Conservation (phyloP, 2,113 vertebrate species). For the Oriolus oriolus region DNA sequence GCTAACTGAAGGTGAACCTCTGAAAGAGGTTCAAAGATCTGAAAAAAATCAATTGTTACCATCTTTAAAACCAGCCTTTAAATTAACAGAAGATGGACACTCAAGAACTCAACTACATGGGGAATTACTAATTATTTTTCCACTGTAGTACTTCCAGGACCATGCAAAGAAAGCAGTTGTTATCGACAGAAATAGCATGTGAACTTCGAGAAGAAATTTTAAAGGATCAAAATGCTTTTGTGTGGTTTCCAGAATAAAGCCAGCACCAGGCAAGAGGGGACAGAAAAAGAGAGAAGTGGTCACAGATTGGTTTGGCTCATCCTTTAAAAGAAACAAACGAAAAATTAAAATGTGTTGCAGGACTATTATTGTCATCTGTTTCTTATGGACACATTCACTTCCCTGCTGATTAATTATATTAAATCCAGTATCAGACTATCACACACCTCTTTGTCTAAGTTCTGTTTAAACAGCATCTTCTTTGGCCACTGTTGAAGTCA, state of each 20-base stretch:
- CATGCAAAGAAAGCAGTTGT: not conserved
- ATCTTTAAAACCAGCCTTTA: not conserved
- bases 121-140: not conserved
- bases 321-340: not conserved
- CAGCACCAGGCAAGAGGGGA: not conserved
- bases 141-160: not conserved
- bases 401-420: not conserved
- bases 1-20: not conserved
- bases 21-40: not conserved
- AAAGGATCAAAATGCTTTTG: not conserved
- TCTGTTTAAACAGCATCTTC: not conserved
- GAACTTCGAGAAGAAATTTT: not conserved
- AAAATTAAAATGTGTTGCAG: fast-evolving
- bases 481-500: not conserved
- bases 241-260: not conserved
- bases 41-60: not conserved
- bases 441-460: not conserved
- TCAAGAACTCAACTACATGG: not conserved
- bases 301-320: not conserved
- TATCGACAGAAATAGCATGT: not conserved
- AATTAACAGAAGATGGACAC: not conserved
- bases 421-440: not conserved
- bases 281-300: not conserved
- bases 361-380: not conserved
- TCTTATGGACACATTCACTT: not conserved